Conservation (phyloP, 2,888 invertebrate species). For the Sturmia bella region DNA sequence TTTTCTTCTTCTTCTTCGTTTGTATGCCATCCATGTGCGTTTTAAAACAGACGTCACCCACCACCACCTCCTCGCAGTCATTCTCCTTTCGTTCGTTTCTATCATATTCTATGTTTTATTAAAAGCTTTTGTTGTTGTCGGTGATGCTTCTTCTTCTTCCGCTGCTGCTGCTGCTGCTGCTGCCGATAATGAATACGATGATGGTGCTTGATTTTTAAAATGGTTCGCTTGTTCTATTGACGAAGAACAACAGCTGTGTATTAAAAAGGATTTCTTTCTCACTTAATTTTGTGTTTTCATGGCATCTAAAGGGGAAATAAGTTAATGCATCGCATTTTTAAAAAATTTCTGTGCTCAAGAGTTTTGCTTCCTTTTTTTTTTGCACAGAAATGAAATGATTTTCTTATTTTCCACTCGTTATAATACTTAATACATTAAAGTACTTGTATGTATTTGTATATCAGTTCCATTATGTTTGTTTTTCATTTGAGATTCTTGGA, state of each 20-base stretch:
- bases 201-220: constrained; percentile 42
- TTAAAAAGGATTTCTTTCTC: constrained; percentile 17
- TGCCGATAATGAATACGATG: constrained; percentile 10
- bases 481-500: not conserved
- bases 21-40: not conserved
- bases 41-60: not conserved
- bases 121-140: not conserved
- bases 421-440: not conserved
- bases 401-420: constrained; percentile 9
- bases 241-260: constrained; percentile 24
- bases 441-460: not conserved
- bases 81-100: not conserved
- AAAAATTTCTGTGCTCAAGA: constrained; percentile 16
- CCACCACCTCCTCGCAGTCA: not conserved
- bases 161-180: not conserved
- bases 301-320: not conserved
- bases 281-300: not conserved
- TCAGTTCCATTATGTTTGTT: not conserved
- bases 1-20: too few species aligned
- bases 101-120: not conserved
- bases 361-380: not conserved
- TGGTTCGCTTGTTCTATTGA: constrained; percentile 31
- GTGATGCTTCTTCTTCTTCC: not conserved
- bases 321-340: not conserved
- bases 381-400: constrained; percentile 11